Percentiles rank a stretch among this genome's conserved stretches.
Conservation (phyloP, 2,888 invertebrate genomes). For the Lamellibrachia columna region DNA sequence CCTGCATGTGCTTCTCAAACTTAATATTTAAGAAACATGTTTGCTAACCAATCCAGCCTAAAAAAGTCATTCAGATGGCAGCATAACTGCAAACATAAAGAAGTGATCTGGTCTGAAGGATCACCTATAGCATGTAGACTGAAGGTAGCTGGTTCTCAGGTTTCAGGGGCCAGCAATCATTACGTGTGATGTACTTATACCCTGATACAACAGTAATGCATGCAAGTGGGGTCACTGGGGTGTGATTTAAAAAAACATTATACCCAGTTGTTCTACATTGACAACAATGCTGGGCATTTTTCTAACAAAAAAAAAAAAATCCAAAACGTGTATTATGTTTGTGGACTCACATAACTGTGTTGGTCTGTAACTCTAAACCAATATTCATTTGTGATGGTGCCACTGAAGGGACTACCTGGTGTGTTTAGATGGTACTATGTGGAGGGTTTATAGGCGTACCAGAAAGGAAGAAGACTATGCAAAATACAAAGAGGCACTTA, state of each 20-base stretch:
- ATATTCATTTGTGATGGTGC: background rate
- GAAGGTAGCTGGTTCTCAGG: background rate
- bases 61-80: background rate
- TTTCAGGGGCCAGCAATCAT: background rate
- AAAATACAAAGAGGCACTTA: too few species aligned
- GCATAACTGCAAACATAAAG: background rate
- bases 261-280: background rate
- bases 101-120: background rate
- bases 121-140: background rate
- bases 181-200: background rate
- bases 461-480: background rate
- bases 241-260: background rate
- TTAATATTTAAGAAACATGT: background rate
- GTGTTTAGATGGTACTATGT: background rate
- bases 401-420: background rate
- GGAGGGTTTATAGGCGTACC: background rate
- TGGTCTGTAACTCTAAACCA: too few species aligned
- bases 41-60: conserved; percentile 3
- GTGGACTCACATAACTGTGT: too few species aligned
- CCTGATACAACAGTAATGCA: background rate
- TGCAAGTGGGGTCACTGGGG: background rate
- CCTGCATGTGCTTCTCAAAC: background rate
- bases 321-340: too few species aligned
- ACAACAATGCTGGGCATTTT: background rate
- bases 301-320: background rate